Evolutionary conservation across 2,113 vertebrate species (phyloP).

Genomic region (Myotis yumanensis): DNA sequence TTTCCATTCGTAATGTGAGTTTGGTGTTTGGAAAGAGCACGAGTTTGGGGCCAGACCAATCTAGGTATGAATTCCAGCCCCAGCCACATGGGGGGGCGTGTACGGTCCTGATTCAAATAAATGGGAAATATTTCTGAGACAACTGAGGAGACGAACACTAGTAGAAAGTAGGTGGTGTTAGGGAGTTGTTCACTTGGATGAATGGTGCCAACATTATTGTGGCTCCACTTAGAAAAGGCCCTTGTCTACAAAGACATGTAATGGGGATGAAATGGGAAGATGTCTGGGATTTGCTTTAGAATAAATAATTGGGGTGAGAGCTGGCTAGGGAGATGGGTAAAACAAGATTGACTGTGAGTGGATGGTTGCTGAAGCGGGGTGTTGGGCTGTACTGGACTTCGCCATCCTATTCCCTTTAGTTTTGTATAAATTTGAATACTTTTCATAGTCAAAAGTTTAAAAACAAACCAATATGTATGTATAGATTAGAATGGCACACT

Average conservation of each 20-base stretch:
- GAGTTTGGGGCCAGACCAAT: neutral
- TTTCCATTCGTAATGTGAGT: neutral
- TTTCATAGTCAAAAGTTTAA: conserved; percentile 1
- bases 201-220: neutral
- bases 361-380: neutral
- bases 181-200: neutral
- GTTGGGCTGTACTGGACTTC: neutral
- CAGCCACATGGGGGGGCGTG: neutral
- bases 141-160: neutral
- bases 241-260: neutral
- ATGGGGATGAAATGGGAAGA: neutral
- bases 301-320: neutral
- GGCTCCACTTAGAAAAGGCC: neutral
- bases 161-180: neutral
- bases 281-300: neutral
- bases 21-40: neutral
- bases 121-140: neutral
- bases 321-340: neutral
- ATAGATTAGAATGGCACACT: neutral
- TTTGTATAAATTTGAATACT: neutral
- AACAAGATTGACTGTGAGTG: neutral
- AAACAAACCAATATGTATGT: neutral
- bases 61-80: neutral
- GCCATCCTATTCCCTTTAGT: neutral
- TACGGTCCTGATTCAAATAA: neutral